Evolutionary conservation across 2,113 vertebrate species (phyloP).

Genomic region (Pogonocichla stellata): DNA sequence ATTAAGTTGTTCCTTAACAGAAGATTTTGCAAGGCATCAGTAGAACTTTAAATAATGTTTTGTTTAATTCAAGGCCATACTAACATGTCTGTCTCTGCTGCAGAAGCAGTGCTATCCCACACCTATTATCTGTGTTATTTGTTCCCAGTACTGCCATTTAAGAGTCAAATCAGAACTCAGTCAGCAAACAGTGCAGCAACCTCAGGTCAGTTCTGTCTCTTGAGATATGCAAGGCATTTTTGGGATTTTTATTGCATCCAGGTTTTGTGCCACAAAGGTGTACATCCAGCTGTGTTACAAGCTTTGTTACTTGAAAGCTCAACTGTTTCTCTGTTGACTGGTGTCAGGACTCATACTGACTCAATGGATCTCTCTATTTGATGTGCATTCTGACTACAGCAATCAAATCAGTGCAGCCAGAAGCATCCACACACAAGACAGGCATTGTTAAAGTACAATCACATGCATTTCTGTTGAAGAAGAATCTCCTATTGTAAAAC

Average conservation of each 20-base stretch:
- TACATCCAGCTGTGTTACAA: neutral
- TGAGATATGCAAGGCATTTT: neutral
- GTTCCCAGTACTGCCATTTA: neutral
- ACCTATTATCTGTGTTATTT: neutral
- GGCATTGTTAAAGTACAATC: neutral
- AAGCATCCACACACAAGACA: neutral
- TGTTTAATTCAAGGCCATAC: neutral
- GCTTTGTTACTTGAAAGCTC: neutral
- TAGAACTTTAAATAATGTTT: neutral
- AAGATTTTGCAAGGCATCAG: neutral
- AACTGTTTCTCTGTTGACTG: neutral
- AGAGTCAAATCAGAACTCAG: neutral
- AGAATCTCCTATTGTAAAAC: neutral
- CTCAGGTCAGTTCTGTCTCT: slow-evolving; percentile 13
- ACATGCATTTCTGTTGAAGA: neutral
- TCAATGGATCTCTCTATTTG: neutral
- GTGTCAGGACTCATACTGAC: neutral
- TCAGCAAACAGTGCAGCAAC: neutral
- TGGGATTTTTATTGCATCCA: neutral
- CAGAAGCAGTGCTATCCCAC: neutral
- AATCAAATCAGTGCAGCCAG: neutral
- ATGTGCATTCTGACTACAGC: neutral
- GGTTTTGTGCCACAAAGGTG: neutral
- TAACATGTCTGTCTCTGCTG: neutral
- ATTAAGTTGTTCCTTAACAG: neutral